Evolutionary conservation across 2,888 invertebrate genomes (phyloP).

Genomic region (Sesia apiformis): DNA sequence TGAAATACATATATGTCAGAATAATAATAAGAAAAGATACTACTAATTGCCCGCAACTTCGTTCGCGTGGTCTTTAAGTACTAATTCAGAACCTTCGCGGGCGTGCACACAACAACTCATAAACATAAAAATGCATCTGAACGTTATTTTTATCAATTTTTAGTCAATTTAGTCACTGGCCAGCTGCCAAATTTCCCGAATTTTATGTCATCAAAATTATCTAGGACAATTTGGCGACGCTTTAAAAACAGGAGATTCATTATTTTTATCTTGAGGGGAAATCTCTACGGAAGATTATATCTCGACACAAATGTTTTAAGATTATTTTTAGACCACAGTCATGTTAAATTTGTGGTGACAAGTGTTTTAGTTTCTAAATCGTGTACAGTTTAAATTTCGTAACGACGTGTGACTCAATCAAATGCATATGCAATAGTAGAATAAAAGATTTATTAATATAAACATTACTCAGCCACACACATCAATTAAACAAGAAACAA

Average conservation of each 20-base stretch:
- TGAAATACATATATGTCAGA: too few relatives aligned
- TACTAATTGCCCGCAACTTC: too few relatives aligned
- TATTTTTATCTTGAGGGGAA: constrained; percentile 55
- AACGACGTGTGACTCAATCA: not conserved
- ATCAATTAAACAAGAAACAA: constrained; percentile 62
- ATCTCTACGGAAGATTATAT: constrained; percentile 37
- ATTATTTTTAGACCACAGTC: constrained; percentile 14
- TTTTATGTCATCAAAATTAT: constrained; percentile 65
- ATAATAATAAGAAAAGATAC: too few relatives aligned
- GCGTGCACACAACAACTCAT: too few relatives aligned
- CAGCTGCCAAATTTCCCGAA: constrained; percentile 42
- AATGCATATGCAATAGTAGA: constrained; percentile 32
- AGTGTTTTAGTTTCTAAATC: constrained; percentile 9
- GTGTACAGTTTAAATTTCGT: not conserved
- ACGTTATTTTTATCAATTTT: too few relatives aligned
- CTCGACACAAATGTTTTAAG: constrained; percentile 32
- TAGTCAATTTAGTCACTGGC: constrained; percentile 28
- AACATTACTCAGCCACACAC: constrained; percentile 69
- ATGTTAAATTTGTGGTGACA: constrained; percentile 14
- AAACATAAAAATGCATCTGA: too few relatives aligned
- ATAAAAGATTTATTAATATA: constrained; percentile 72
- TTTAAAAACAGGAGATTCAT: constrained; percentile 53
- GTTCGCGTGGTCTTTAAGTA: too few relatives aligned
- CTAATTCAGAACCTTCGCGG: too few relatives aligned
- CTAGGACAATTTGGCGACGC: constrained; percentile 64